Conservation (phyloP, 2,797 vertebrate species). For the Benthosema pterotum region DNA sequence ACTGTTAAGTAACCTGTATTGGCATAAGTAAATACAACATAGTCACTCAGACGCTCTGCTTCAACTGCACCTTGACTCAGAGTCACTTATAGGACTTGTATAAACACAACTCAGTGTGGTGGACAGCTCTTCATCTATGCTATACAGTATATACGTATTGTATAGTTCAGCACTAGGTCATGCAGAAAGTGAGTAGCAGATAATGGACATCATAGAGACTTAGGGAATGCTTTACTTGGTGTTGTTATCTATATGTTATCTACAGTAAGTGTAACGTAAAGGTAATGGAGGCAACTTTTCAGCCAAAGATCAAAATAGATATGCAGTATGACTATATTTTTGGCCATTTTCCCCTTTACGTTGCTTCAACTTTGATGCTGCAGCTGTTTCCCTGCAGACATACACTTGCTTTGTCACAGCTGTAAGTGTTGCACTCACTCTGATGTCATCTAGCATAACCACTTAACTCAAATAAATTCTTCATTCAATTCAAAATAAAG, state of each 20-base stretch:
- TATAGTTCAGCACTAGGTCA: not conserved
- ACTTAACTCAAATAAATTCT: no score
- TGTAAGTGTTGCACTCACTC: not conserved
- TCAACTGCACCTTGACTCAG: not conserved
- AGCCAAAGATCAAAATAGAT: no score
- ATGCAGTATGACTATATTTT: no score
- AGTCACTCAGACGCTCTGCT: not conserved
- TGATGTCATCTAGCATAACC: no score
- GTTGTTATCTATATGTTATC: not conserved
- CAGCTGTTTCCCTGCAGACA: no score
- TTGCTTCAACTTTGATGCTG: no score
- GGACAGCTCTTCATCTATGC: not conserved
- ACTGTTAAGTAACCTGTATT: not conserved
- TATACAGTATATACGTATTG: constrained; percentile 2
- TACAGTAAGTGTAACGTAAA: not conserved
- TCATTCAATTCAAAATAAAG: no score
- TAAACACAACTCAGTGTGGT: constrained; percentile 1
- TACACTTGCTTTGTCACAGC: no score
- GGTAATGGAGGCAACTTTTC: no score
- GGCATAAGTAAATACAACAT: not conserved
- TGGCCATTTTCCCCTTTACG: no score
- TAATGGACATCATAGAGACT: not conserved
- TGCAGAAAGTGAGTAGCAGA: not conserved
- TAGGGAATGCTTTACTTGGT: not conserved
- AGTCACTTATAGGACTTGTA: no score